A percentile compares a stretch with the other conserved stretches of the same genome.
Conservation (phyloP, 2,113 vertebrate genomes). For the Cyanoderma ruficeps region DNA sequence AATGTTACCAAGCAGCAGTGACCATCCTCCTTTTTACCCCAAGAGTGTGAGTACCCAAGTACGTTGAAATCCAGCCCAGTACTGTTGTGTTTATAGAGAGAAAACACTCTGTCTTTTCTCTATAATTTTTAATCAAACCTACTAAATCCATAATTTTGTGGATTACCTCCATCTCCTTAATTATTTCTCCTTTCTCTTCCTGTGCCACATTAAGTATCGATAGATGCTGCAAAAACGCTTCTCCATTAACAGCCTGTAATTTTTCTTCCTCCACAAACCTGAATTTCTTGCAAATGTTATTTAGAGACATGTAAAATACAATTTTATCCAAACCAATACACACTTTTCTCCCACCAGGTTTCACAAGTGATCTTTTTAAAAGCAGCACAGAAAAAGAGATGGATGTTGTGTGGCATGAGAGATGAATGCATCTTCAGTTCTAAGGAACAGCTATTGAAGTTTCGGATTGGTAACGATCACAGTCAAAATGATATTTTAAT, state of each 20-base stretch:
- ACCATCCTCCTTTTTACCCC: neutral
- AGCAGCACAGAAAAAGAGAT: neutral
- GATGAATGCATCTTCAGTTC: constrained; percentile 65
- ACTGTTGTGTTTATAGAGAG: neutral
- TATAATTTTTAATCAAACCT: neutral
- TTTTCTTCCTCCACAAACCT: neutral
- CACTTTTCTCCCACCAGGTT: constrained; percentile 24
- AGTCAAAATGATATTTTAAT: constrained; percentile 61
- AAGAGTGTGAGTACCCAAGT: neutral
- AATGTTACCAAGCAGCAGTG: neutral
- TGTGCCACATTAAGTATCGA: neutral
- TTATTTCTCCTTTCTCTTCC: neutral
- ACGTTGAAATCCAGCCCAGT: neutral
- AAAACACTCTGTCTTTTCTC: neutral
- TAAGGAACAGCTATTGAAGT: constrained; percentile 60
- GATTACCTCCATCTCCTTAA: neutral
- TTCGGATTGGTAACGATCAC: constrained; percentile 61
- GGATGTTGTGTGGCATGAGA: constrained; percentile 44
- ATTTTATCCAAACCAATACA: constrained; percentile 21
- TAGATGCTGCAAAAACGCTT: neutral
- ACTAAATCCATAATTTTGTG: neutral
- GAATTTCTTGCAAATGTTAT: neutral
- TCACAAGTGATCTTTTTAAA: constrained; percentile 41
- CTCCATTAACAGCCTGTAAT: neutral
- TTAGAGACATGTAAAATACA: constrained; percentile 29